Conservation (phyloP, 2,797 vertebrate genomes). For the Eidolon dupreanum region DNA sequence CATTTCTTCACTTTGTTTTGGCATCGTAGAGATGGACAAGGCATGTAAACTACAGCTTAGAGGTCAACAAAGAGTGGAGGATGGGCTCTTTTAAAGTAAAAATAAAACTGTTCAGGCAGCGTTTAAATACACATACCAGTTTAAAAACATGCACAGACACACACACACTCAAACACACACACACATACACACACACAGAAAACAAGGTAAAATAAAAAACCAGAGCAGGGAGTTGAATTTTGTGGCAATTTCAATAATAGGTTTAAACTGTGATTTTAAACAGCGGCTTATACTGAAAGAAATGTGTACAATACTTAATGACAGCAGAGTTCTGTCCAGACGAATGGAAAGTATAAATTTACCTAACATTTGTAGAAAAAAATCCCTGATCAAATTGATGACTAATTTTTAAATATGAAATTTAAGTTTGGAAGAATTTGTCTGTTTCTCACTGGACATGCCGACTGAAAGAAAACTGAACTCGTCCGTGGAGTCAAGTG, state of each 20-base stretch:
- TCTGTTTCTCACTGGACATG: conserved; percentile 57
- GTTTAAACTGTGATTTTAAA: conserved; percentile 19
- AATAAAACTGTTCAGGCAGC: not conserved
- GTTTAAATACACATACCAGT: not conserved
- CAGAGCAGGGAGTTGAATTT: not conserved
- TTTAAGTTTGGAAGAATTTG: conserved; percentile 16
- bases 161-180: not conserved
- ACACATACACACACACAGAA: not conserved
- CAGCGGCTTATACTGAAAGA: conserved; percentile 56
- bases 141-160: not conserved
- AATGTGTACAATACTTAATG: not conserved
- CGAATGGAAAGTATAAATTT: conserved; percentile 41
- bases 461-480: conserved; percentile 56
- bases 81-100: not conserved
- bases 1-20: not conserved
- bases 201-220: not conserved
- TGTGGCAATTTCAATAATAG: not conserved
- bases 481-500: not conserved
- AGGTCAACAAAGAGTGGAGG: not conserved
- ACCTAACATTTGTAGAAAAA: conserved; percentile 68
- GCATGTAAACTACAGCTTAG: not conserved
- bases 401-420: conserved; percentile 63
- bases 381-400: conserved; percentile 73
- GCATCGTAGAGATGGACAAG: not conserved
- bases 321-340: conserved; percentile 35